Percentiles rank a stretch among this genome's conserved stretches.
These are phyloP conservation scores for Spodoptera littoralis DNA, from an alignment of 2,888 invertebrate genomes.

Conservation along the genomic window DNA sequence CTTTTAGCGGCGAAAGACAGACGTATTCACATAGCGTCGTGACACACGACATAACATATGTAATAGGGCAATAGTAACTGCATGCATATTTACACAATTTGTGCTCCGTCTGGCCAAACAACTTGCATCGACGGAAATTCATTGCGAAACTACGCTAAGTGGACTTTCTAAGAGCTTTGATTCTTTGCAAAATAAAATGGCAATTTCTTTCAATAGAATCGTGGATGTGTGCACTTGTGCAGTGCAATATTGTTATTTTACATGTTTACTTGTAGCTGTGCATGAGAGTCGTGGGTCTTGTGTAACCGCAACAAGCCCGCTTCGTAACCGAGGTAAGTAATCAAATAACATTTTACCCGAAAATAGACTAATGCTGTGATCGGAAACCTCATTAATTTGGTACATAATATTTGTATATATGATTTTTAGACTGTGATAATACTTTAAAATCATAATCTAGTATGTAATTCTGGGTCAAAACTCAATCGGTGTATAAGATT, in stretches of 20 bases:
- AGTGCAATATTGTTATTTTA: constrained; percentile 46
- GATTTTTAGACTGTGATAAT: no score
- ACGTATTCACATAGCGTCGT: constrained; percentile 19
- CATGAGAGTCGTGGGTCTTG: constrained; percentile 35
- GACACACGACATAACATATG: constrained; percentile 32
- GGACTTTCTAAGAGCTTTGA: constrained; percentile 45
- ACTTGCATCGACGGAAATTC: constrained; percentile 34
- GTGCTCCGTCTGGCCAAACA: constrained; percentile 40
- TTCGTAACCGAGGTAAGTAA: constrained; percentile 40
- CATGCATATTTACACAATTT: constrained; percentile 47
- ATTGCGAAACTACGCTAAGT: constrained; percentile 39
- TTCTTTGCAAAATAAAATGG: constrained; percentile 32
- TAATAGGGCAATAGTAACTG: constrained; percentile 26
- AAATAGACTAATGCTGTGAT: constrained; percentile 29
- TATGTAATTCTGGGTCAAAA: not conserved
- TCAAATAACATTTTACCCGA: constrained; percentile 48
- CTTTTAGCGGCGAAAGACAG: constrained; percentile 32
- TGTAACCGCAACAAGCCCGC: constrained; percentile 48
- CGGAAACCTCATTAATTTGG: constrained; percentile 3
- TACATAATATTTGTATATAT: no score
- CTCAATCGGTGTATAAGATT: no score
- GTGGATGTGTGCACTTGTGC: constrained; percentile 39
- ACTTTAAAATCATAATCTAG: not conserved
- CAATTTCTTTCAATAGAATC: constrained; percentile 51
- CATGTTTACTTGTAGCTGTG: constrained; percentile 24